A percentile compares a stretch with the other conserved stretches of the same genome.
Evolutionary conservation across 2,113 vertebrate species (phyloP).

Genomic region (Vombatus ursinus): DNA sequence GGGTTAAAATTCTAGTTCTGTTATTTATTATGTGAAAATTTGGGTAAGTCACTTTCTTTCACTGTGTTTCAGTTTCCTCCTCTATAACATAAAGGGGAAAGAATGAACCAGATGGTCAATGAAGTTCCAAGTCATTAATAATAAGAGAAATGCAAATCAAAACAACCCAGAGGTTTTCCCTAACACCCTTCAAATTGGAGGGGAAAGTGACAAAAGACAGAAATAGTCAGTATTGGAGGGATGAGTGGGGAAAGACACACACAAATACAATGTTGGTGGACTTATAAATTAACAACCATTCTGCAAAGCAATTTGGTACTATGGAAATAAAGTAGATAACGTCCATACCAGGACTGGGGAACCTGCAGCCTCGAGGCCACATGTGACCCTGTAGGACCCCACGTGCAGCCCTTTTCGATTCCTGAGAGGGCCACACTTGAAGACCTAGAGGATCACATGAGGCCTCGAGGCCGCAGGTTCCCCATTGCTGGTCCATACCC

Average conservation of each 20-base stretch:
- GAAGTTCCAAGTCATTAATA: not conserved
- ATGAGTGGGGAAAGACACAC: too few species aligned
- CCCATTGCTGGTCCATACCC: not conserved
- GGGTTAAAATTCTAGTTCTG: not conserved
- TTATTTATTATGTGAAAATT: not conserved
- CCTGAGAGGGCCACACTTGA: too few species aligned
- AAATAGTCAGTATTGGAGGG: not conserved
- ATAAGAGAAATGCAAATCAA: not conserved
- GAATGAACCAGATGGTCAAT: not conserved
- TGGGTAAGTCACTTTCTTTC: not conserved
- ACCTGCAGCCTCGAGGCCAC: too few species aligned
- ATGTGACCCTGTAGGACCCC: too few species aligned
- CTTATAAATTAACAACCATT: not conserved
- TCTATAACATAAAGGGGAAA: not conserved
- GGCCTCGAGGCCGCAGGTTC: too few species aligned
- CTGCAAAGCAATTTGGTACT: not conserved
- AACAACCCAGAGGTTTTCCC: not conserved
- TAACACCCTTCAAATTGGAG: not conserved
- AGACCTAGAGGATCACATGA: too few species aligned
- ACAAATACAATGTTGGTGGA: too few species aligned
- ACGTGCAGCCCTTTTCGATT: too few species aligned
- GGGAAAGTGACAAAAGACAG: not conserved
- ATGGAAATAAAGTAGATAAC: not conserved
- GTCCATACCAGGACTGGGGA: too few species aligned
- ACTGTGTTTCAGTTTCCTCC: not conserved